Percentiles rank a stretch among this genome's conserved stretches.
phyloP scores from a whole-genome alignment of 2,113 vertebrate species.

The Rana temporaria region DNA sequence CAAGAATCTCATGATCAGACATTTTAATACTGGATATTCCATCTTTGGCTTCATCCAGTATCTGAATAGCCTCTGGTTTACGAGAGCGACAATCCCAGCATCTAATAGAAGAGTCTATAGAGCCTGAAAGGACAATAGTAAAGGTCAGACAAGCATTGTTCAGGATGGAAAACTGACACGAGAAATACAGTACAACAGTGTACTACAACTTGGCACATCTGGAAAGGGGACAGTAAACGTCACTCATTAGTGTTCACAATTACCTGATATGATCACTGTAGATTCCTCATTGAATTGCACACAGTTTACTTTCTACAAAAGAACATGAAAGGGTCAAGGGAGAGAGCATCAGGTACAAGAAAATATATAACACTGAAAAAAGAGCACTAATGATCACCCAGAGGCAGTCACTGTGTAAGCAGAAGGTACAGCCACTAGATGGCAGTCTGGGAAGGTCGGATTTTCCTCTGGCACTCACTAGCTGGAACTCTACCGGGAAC shows the following conservation, averaged over 20 bases:
- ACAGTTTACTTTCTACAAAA: slow-evolving; percentile 85
- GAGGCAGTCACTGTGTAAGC: too few relatives aligned
- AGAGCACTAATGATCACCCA: too few relatives aligned
- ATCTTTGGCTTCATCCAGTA: slow-evolving; percentile 85
- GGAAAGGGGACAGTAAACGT: too few relatives aligned
- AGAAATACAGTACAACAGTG: too few relatives aligned
- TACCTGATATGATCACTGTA: slow-evolving; percentile 89
- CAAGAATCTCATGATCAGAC: slow-evolving; percentile 83
- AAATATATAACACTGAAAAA: neutral
- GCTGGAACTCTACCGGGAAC: too few relatives aligned
- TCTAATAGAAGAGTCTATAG: slow-evolving; percentile 85
- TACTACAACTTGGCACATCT: too few relatives aligned
- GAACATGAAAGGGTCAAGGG: neutral
- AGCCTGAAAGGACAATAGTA: slow-evolving; percentile 71
- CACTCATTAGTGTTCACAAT: slow-evolving; percentile 28
- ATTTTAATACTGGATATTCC: slow-evolving; percentile 90
- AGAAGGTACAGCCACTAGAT: too few relatives aligned
- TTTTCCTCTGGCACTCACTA: too few relatives aligned
- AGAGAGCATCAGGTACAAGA: neutral
- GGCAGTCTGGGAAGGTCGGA: too few relatives aligned
- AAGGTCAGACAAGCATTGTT: neutral
- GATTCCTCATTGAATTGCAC: slow-evolving; percentile 93
- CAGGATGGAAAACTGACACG: too few relatives aligned
- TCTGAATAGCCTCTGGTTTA: slow-evolving; percentile 81
- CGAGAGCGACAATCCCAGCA: slow-evolving; percentile 92